Evolutionary conservation across 2,888 invertebrate genomes (phyloP).

Genomic region (Drosophila flavopinicola): DNA sequence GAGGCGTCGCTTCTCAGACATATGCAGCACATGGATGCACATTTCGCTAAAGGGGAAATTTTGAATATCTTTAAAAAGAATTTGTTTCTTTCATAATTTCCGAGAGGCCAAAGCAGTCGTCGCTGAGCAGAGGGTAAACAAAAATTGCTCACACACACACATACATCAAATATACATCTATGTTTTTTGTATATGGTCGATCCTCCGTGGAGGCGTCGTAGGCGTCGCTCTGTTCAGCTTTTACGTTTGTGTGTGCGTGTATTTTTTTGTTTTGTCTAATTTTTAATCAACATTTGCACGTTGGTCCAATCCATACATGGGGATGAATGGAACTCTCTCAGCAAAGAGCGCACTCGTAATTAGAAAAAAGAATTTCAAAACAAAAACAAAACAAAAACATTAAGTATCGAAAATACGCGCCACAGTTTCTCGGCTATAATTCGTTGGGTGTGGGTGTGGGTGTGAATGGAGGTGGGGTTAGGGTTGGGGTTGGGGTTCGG

Average conservation of each 20-base stretch:
- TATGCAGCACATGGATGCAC: constrained; percentile 75
- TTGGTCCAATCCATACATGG: constrained; percentile 84
- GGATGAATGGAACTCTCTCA: constrained; percentile 81
- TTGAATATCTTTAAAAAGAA: constrained; percentile 77
- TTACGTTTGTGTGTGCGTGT: constrained; percentile 17
- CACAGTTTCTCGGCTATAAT: constrained; percentile 53
- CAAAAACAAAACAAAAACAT: constrained; percentile 63
- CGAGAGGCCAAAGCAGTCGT: constrained; percentile 43
- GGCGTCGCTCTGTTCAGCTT: constrained; percentile 46
- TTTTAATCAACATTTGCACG: constrained; percentile 80
- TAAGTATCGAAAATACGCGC: constrained; percentile 54
- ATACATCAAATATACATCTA: constrained; percentile 12
- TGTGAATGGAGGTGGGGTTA: constrained; percentile 34
- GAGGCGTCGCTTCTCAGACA: constrained; percentile 38
- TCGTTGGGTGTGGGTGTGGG: constrained; percentile 49
- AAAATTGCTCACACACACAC: constrained; percentile 51
- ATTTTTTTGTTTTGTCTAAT: constrained; percentile 76
- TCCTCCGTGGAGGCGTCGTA: constrained; percentile 72
- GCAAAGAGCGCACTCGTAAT: constrained; percentile 57
- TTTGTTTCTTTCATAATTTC: constrained; percentile 69
- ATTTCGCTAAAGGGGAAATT: constrained; percentile 71
- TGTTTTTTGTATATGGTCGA: constrained; percentile 18
- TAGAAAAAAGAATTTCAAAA: constrained; percentile 71
- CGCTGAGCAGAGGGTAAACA: constrained; percentile 69
- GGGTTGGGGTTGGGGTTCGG: constrained; percentile 12